A percentile compares a stretch with the other conserved stretches of the same genome.
phyloP scores from a whole-genome alignment of 2,888 invertebrate species.

The Oxytorus armatus region DNA sequence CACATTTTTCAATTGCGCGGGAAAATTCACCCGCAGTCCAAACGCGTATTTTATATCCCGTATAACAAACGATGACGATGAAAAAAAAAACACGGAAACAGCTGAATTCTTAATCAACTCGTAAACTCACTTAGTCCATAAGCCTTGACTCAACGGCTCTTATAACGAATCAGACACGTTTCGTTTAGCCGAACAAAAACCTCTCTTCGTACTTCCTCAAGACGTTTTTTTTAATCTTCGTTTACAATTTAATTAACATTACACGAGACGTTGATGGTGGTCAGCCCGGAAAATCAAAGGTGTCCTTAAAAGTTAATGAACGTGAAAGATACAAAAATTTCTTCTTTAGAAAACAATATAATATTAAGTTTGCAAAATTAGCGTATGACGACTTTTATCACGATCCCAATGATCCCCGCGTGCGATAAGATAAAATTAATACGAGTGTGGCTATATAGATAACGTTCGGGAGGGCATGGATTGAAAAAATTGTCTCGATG shows the following conservation, averaged over 20 bases:
- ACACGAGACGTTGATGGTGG: conserved; percentile 10
- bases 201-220: conserved; percentile 48
- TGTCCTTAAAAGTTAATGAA: conserved; percentile 30
- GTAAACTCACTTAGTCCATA: conserved; percentile 72
- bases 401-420: conserved; percentile 60
- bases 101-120: conserved; percentile 64
- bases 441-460: neutral
- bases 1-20: conserved; percentile 7
- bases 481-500: conserved; percentile 21
- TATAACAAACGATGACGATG: conserved; percentile 60
- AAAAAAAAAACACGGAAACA: conserved; percentile 57
- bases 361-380: conserved; percentile 54
- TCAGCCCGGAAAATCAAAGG: conserved; percentile 19
- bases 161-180: conserved; percentile 78
- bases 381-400: conserved; percentile 52
- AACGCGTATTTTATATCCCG: conserved; percentile 54
- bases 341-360: conserved; percentile 4
- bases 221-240: neutral
- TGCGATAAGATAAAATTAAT: conserved; percentile 13
- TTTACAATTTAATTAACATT: conserved; percentile 6
- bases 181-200: conserved; percentile 65
- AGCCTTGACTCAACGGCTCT: conserved; percentile 76
- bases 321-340: neutral
- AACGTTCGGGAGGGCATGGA: neutral
- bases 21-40: conserved; percentile 3